Base-by-base conservation (phyloP, 2,113 vertebrate species). In the Setophaga petechia region DNA sequence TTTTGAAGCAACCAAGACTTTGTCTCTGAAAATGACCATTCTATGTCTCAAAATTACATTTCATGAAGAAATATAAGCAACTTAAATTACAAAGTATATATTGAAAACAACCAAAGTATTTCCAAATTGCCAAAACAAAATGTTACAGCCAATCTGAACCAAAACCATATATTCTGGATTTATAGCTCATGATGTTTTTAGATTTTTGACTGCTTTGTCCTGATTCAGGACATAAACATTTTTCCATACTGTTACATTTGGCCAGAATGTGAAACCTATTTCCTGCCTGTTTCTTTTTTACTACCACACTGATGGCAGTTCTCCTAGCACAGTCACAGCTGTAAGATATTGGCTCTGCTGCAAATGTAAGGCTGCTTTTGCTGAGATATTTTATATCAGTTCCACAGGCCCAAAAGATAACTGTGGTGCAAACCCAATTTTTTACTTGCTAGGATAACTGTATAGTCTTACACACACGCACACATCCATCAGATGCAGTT, bases 261-360 rank as follows among this genome's bases (percentile, higher is more conserved):
- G 91, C 91, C 74, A 87, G 87, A 95, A 95, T 35, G 75, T 93
- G 79, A 93, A 95, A 83, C 68, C 63, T 83, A 86, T 97, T 97
- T 96, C 94, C 96, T 96, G 96, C 71, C 93, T 91, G 51, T 85
- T 96, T 95, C 95, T 91, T 85, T 95, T 96, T 96, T 93, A 97
- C 90, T 97, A 61, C 94, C 84, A 93, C 74, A 77, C 47, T 90
- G 82, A 96, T 89, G 92, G 94, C 72, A 94, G 90, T 62, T 94
- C 95, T 96, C 59, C 88, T 93, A 94, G 86, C 80, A 71, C 52
- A 91, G 89, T 87, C 86, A 95, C 91, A 97, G 95, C 86, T 95
- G 95, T 94, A 90, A 95, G 91, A 92, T 84, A 90, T 96, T 95
- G 94, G 89, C 89, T 92, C 27, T 84, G 74, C 47, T 95, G 93